Percentiles rank a stretch among this genome's conserved stretches.
These are phyloP conservation scores for Pyrocephalus nanus DNA, from an alignment of 2,797 vertebrate genomes.

Conservation along the genomic window DNA sequence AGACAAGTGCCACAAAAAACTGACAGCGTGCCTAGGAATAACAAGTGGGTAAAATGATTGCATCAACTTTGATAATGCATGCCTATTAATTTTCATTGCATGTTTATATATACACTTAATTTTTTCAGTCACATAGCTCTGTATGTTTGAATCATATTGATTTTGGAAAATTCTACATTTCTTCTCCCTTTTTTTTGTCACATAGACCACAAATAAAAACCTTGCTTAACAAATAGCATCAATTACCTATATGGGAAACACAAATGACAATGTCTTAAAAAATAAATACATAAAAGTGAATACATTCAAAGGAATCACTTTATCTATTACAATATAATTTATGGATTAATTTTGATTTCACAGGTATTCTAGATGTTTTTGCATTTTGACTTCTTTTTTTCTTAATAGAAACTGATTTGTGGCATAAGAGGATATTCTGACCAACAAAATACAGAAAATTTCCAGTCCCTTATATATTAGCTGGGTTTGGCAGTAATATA, in stretches of 20 bases:
- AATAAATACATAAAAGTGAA: neutral
- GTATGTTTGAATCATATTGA: rapidly evolving
- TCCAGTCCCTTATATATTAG: neutral
- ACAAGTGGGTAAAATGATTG: neutral
- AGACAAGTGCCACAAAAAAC: neutral
- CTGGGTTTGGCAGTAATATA: neutral
- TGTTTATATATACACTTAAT: neutral
- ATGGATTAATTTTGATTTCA: neutral
- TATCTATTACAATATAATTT: neutral
- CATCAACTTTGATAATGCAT: neutral
- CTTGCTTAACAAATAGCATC: neutral
- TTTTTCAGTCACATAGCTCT: neutral
- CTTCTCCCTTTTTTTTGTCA: neutral
- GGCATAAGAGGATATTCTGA: neutral
- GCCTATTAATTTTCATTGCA: neutral
- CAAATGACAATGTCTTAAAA: neutral
- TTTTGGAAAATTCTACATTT: neutral
- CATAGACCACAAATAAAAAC: neutral
- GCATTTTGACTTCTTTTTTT: neutral
- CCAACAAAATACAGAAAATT: neutral
- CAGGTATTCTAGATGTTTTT: rapidly evolving
- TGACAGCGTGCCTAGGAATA: neutral
- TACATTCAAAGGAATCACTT: neutral
- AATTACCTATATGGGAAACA: neutral
- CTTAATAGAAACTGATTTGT: rapidly evolving